Conservation (phyloP, 2,113 vertebrate species). For the Melierax canorus region DNA sequence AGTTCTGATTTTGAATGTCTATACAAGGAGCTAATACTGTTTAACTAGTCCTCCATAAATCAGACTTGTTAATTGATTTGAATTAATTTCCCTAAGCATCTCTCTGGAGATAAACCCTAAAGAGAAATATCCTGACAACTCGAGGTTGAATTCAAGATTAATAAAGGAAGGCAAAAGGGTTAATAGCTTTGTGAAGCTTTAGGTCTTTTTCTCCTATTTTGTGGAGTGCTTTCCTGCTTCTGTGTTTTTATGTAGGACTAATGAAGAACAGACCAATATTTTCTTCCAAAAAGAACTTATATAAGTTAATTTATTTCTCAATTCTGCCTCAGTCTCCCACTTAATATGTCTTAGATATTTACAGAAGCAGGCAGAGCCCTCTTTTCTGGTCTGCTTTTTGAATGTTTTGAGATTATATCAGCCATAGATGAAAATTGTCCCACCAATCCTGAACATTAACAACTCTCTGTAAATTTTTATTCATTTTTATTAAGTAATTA, state of each 20-base stretch:
- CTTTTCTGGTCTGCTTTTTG: neutral
- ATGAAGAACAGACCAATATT: neutral
- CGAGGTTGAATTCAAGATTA: neutral
- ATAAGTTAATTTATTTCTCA: neutral
- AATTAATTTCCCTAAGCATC: neutral
- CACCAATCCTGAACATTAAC: neutral
- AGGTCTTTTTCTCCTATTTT: neutral
- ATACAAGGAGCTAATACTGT: neutral
- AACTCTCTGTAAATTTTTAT: neutral
- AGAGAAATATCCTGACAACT: neutral
- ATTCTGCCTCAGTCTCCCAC: neutral
- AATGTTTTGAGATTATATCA: neutral
- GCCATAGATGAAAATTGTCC: neutral
- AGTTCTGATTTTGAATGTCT: neutral
- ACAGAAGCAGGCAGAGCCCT: rapidly evolving
- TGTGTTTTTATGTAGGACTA: neutral
- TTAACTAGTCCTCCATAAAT: neutral
- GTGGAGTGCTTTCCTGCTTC: neutral
- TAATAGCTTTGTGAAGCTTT: neutral
- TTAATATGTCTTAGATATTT: neutral
- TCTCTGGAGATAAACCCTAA: neutral
- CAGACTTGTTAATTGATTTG: neutral
- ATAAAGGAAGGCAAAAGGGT: neutral
- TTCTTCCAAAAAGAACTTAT: neutral
- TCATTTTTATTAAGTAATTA: neutral